A percentile compares a stretch with the other conserved stretches of the same genome.
These are phyloP conservation scores for Ridgeia piscesae DNA, from an alignment of 1,140 invertebrate genomes.

Conservation along the genomic window DNA sequence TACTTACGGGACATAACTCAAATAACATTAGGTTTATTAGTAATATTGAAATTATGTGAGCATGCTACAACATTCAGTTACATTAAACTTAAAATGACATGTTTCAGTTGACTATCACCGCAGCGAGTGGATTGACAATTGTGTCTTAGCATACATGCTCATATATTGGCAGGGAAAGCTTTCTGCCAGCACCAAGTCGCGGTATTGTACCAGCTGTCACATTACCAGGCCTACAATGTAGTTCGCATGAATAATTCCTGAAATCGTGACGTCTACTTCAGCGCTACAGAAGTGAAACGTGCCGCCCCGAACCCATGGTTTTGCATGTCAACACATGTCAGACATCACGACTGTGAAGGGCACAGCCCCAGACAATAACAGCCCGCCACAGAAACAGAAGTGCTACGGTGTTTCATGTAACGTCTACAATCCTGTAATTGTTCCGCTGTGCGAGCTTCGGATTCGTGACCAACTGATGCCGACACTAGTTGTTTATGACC, in stretches of 20 bases:
- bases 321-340: constrained; percentile 8
- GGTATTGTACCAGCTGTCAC: neutral
- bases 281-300: constrained; percentile 1
- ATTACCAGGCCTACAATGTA: constrained; percentile 12
- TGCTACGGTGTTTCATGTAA: constrained; percentile 10
- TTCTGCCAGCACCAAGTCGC: constrained; percentile 18
- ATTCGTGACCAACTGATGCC: constrained; percentile 13
- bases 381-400: neutral
- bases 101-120: constrained; percentile 15
- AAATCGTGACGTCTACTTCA: neutral
- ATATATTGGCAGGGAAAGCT: neutral
- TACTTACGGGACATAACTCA: too few species aligned
- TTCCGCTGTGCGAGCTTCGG: neutral
- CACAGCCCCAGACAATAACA: neutral
- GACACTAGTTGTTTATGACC: neutral
- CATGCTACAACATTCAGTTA: neutral
- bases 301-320: constrained; percentile 7
- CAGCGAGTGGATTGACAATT: neutral
- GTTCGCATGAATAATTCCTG: neutral
- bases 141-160: constrained; percentile 12
- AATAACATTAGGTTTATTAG: too few species aligned
- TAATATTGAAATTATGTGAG: constrained; percentile 7
- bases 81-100: neutral
- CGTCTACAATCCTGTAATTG: neutral
- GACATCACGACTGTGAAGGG: constrained; percentile 4